These are phyloP conservation scores for Lasaia peninsularis DNA, from an alignment of 1,140 invertebrate species.

Conservation along the genomic window DNA sequence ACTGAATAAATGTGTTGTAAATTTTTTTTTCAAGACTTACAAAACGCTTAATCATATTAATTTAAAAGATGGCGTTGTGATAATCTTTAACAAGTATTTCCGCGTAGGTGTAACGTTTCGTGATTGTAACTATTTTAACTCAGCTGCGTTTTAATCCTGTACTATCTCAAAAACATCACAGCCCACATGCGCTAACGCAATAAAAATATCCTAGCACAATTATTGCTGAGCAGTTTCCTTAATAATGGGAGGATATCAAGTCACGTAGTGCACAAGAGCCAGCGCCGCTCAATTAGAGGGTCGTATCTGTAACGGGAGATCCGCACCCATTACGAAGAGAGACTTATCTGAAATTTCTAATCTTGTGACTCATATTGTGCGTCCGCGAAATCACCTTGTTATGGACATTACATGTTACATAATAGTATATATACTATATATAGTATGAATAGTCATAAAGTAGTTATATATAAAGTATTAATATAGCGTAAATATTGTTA, in stretches of 20 bases:
- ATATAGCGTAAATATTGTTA: no score
- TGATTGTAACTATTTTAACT: no score
- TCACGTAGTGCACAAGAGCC: conserved; percentile 25
- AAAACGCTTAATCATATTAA: no score
- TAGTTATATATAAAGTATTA: no score
- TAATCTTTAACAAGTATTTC: no score
- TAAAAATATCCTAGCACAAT: conserved; percentile 45
- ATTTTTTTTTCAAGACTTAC: no score
- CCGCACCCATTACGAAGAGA: conserved; percentile 44
- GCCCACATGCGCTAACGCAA: conserved; percentile 17
- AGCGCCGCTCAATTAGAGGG: conserved; percentile 40
- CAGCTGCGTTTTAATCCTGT: no score
- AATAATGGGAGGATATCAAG: conserved; percentile 41
- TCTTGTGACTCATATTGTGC: conserved; percentile 40
- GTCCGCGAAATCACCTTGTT: conserved; percentile 41
- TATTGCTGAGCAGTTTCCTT: conserved; percentile 32
- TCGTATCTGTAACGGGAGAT: conserved; percentile 40
- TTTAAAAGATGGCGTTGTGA: no score
- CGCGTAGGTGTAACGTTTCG: no score
- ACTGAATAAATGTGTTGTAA: no score
- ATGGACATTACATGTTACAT: conserved; percentile 36
- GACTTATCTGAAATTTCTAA: conserved; percentile 56
- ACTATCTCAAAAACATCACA: background rate
- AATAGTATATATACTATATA: background rate
- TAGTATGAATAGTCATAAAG: no score